A percentile compares a stretch with the other conserved stretches of the same genome.
phyloP scores from a whole-genome alignment of 37 sponge, comb jelly and placozoan species.

The Chondrosia reniformis region DNA sequence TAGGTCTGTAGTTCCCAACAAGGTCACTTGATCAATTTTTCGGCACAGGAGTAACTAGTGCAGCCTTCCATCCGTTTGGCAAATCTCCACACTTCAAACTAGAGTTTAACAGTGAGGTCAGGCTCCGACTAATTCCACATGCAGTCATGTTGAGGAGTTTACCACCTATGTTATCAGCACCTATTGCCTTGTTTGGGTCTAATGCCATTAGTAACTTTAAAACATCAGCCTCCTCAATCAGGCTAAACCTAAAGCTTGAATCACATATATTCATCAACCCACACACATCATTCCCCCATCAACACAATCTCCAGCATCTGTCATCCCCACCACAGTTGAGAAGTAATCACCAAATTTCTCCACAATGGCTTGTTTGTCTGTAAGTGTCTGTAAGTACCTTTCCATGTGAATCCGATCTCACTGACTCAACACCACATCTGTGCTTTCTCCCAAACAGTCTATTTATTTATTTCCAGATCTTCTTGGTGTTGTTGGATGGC shows the following conservation, averaged over 20 bases:
- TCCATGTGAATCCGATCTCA: too few species aligned
- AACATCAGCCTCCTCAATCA: not conserved
- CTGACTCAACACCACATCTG: too few species aligned
- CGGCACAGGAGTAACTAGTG: not conserved
- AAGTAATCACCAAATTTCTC: not conserved
- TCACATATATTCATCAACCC: not conserved
- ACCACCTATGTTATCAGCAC: not conserved
- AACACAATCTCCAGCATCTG: too few species aligned
- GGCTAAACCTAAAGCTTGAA: not conserved
- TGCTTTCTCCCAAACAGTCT: not conserved
- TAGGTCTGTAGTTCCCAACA: not conserved
- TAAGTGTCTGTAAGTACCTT: too few species aligned
- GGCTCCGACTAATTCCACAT: slow-evolving; percentile 1
- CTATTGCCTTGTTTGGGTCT: not conserved
- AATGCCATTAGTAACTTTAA: not conserved
- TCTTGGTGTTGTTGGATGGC: not conserved
- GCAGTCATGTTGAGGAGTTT: not conserved
- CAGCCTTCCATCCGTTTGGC: not conserved
- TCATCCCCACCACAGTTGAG: not conserved
- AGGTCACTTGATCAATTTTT: not conserved
- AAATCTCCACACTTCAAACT: not conserved
- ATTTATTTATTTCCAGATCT: not conserved
- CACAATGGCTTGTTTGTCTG: not conserved
- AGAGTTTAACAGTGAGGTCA: slow-evolving; percentile 11
- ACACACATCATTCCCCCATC: not conserved